Evolutionary conservation across 2,113 vertebrate species (phyloP).

Genomic region (Telmatochromis sp.): DNA sequence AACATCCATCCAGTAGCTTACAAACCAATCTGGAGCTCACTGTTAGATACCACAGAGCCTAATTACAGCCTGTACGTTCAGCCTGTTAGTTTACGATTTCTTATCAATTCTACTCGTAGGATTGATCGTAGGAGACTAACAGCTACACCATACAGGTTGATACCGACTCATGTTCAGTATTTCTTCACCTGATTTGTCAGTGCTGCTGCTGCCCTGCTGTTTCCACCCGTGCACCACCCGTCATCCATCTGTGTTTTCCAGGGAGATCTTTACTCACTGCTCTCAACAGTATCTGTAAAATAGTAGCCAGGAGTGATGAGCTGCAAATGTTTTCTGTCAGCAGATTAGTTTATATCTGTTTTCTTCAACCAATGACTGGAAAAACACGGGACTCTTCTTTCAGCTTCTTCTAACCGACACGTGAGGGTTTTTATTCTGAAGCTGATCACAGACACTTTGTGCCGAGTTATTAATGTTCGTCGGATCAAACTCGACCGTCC

Average conservation of each 20-base stretch:
- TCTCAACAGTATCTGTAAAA: neutral
- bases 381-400: fast-evolving
- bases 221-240: neutral
- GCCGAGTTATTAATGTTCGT: neutral
- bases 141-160: neutral
- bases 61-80: neutral
- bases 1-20: neutral
- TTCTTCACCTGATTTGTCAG: neutral
- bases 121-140: neutral
- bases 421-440: neutral
- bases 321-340: neutral
- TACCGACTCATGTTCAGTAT: neutral
- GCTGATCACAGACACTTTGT: neutral
- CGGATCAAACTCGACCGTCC: neutral
- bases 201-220: neutral
- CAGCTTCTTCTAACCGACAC: neutral
- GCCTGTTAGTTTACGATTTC: fast-evolving
- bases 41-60: neutral
- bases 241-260: neutral
- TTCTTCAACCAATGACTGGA: fast-evolving
- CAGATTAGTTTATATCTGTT: neutral
- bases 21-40: neutral
- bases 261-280: neutral
- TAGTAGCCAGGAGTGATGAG: neutral
- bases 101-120: neutral